Conservation (phyloP, 1,140 invertebrate genomes). For the Epicauta chinensis region DNA sequence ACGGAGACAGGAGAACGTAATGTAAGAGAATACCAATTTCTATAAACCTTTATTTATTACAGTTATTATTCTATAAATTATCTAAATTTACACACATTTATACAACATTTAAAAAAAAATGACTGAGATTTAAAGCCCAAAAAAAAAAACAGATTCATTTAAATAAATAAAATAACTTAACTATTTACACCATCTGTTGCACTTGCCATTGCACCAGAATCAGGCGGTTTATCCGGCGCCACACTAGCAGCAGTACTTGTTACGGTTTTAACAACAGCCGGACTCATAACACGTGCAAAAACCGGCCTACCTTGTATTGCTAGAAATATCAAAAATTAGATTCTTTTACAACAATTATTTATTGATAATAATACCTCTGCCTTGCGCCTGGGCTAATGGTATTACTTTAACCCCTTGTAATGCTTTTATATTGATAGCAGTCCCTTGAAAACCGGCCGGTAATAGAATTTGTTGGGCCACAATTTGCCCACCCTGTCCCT, state of each 20-base stretch:
- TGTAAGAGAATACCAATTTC: no score
- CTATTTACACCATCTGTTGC: conserved; percentile 3
- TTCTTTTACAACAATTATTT: no score
- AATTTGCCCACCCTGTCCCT: conserved; percentile 46
- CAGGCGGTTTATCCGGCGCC: background rate
- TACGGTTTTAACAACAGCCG: conserved; percentile 30
- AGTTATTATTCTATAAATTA: no score
- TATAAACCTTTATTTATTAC: no score
- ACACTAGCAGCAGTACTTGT: conserved; percentile 5
- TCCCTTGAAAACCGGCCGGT: conserved; percentile 49
- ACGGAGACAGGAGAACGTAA: no score
- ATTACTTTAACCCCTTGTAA: conserved; percentile 64
- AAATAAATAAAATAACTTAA: background rate
- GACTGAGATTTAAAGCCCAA: no score
- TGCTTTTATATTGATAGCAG: conserved; percentile 58
- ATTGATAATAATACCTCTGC: conserved; percentile 33
- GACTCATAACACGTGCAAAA: conserved; percentile 41
- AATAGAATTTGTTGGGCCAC: conserved; percentile 51
- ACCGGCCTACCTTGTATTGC: conserved; percentile 40
- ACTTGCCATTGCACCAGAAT: conserved; percentile 1
- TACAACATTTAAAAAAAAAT: no score
- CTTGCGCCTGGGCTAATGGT: conserved; percentile 44
- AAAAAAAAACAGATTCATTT: no score
- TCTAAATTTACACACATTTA: no score
- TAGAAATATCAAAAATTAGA: conserved; percentile 16